Evolutionary conservation across 2,888 invertebrate species (phyloP).

Genomic region (Ectemnius lituratus): DNA sequence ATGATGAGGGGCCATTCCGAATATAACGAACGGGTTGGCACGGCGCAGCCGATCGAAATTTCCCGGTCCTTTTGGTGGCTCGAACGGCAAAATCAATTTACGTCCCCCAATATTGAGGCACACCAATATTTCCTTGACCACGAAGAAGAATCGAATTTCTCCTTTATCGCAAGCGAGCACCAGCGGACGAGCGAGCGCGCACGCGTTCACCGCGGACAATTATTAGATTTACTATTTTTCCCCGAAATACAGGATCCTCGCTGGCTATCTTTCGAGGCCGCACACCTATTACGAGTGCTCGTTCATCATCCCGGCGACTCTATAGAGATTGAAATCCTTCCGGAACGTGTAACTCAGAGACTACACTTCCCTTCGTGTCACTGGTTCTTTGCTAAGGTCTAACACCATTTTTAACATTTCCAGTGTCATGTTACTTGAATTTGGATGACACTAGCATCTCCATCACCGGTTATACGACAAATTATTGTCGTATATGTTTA

Average conservation of each 20-base stretch:
- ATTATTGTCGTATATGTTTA: too few species aligned
- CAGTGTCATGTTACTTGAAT: too few species aligned
- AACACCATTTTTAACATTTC: too few species aligned
- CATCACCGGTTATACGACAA: too few species aligned
- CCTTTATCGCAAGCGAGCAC: constrained; percentile 13
- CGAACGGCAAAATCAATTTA: constrained; percentile 37
- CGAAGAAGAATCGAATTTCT: constrained; percentile 33
- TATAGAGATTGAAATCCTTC: background rate
- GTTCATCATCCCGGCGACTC: constrained; percentile 4
- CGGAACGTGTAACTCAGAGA: background rate
- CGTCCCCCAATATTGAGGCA: constrained; percentile 20
- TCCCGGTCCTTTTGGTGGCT: background rate
- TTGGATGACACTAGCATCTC: too few species aligned
- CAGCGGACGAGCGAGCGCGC: background rate
- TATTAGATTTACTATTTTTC: constrained; percentile 29
- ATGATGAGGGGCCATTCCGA: constrained; percentile 32
- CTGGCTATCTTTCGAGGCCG: background rate
- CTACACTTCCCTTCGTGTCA: too few species aligned
- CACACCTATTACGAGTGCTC: background rate
- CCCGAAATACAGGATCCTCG: background rate
- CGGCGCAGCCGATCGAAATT: background rate
- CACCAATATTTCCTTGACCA: constrained; percentile 40
- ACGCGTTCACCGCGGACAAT: constrained; percentile 27
- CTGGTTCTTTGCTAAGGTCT: too few species aligned
- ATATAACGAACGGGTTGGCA: constrained; percentile 27